Evolutionary conservation across 2,797 vertebrate genomes (phyloP), one percentile per base, ranked within the genome.

Genomic region (Iguana delicatissima): DNA sequence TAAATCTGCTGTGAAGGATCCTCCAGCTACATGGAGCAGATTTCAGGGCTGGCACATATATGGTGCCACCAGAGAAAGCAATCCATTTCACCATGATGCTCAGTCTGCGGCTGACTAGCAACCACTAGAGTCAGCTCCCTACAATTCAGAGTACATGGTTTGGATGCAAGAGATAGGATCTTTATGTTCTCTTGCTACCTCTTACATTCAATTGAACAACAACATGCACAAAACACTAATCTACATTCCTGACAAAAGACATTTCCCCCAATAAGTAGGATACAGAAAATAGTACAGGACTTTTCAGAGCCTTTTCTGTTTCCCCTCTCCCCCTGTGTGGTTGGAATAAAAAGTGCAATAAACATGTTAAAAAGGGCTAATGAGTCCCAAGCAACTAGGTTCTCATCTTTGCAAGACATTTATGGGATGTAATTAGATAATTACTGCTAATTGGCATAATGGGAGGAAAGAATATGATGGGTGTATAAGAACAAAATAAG

Each of bases 391-490:
- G 88, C 84, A 95, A 57, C 83, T 91, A 90, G 22, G 93, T 90
- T 85, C 92, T 94, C 42, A 93, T 96, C 94, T 95, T 94, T 89
- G 0, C 1, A 93, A 94, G 89, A 95, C 73, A 93, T 96, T 96
- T 95, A 96, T 93, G 90, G 94, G 93, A 82, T 26, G 13, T 64
- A 95, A 94, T 97, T 95, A 95, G 85, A 94, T 96, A 96, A 97
- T 96, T 95, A 94, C 90, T 91, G 84, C 79, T 96, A 97, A 97
- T 95, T 96, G 92, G 85, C 92, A 91, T 90, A 91, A 93, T 92
- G 93, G 86, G 90, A 92, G 93, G 77, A 90, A 90, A 90, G 80
- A 95, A 86, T 89, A 91, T 59, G 69, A 18, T 69, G 89, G 52
- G 38, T 90, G 80, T 79, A 92, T 81, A 89, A 87, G 85, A 84